Conservation (phyloP, 1,140 invertebrate genomes). For the Trichoplusia ni region DNA sequence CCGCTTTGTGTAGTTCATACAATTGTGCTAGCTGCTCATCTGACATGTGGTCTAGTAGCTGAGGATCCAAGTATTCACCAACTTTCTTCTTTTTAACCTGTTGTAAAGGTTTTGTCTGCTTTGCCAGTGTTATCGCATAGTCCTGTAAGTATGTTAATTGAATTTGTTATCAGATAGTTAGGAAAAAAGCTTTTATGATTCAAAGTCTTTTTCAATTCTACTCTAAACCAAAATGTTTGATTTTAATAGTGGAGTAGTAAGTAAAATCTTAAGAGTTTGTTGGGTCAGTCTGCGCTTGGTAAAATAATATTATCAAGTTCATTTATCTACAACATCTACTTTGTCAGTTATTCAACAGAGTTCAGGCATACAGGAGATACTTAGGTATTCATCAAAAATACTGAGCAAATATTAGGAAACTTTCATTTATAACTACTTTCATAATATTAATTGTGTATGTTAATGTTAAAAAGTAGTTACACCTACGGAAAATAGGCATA, state of each 20-base stretch:
- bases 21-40: slow-evolving; percentile 92
- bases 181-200: not conserved
- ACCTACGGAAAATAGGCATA: not conserved
- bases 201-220: no score
- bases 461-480: not conserved
- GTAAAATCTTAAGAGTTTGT: not conserved
- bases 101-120: slow-evolving; percentile 86
- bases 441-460: not conserved
- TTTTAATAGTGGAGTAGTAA: no score
- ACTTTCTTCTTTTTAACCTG: slow-evolving; percentile 80
- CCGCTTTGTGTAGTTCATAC: slow-evolving; percentile 90
- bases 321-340: no score
- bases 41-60: slow-evolving; percentile 87
- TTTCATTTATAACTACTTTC: no score
- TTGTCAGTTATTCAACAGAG: no score
- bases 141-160: slow-evolving; percentile 80
- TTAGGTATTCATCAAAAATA: no score
- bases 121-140: slow-evolving; percentile 87
- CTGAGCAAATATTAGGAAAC: no score
- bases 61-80: slow-evolving; percentile 83
- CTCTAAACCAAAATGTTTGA: no score
- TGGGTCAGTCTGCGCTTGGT: not conserved
- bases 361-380: no score
- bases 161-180: not conserved
- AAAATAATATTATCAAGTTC: not conserved